These are phyloP conservation scores for Apocheima hispidaria DNA, from an alignment of 2,888 invertebrate genomes.

Conservation along the genomic window DNA sequence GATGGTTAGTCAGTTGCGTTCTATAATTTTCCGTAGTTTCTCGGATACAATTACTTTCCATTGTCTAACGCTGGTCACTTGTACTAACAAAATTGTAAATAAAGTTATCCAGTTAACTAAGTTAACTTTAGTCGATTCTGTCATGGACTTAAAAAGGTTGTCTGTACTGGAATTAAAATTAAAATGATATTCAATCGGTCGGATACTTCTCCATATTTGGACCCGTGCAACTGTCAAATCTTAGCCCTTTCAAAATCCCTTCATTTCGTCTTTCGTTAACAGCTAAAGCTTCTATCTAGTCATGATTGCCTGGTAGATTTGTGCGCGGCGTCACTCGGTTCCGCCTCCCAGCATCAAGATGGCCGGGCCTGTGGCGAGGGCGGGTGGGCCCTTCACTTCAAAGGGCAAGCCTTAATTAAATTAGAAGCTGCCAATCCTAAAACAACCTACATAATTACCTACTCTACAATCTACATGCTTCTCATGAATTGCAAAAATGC, in stretches of 20 bases:
- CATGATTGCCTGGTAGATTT: slow-evolving; percentile 64
- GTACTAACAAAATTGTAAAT: too few relatives aligned
- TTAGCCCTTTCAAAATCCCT: not conserved
- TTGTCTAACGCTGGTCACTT: too few relatives aligned
- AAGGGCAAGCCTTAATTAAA: slow-evolving; percentile 20
- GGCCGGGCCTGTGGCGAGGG: slow-evolving; percentile 48
- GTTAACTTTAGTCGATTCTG: too few relatives aligned
- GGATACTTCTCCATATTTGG: too few relatives aligned
- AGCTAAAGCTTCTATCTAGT: slow-evolving; percentile 40
- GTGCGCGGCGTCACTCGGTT: slow-evolving; percentile 66
- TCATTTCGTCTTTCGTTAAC: not conserved
- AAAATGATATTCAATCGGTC: not conserved
- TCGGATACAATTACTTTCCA: too few relatives aligned
- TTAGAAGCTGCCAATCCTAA: slow-evolving; percentile 18
- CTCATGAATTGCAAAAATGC: not conserved
- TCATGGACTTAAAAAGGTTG: too few relatives aligned
- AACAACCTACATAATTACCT: not conserved
- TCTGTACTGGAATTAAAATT: too few relatives aligned
- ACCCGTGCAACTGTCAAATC: not conserved
- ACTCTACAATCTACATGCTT: not conserved
- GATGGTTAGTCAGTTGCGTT: too few relatives aligned
- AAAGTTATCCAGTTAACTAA: too few relatives aligned
- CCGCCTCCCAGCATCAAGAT: slow-evolving; percentile 63
- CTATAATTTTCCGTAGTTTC: too few relatives aligned
- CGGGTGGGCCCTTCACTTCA: slow-evolving; percentile 30